Percentiles rank a stretch among this genome's conserved stretches.
phyloP scores from a whole-genome alignment of 2,797 vertebrate genomes.

The Odontamblyopus lacepedii region DNA sequence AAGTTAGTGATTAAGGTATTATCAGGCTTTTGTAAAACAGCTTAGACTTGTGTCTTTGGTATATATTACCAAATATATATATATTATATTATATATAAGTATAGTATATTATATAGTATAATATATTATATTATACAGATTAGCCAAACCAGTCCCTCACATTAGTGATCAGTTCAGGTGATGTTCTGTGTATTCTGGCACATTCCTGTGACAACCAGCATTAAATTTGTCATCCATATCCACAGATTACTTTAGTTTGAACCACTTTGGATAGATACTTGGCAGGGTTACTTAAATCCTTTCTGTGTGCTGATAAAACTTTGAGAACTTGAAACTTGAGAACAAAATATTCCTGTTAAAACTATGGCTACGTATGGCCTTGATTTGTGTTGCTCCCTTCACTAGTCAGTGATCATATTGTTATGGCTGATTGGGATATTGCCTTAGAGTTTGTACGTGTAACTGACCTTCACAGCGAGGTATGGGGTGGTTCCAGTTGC shows the following conservation, averaged over 20 bases:
- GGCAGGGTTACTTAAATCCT: no score
- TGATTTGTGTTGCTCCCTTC: neutral
- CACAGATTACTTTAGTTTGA: no score
- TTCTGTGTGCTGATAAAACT: no score
- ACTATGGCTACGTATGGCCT: neutral
- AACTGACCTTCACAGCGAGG: slow-evolving; percentile 93
- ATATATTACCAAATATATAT: no score
- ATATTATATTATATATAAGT: no score
- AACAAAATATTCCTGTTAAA: neutral
- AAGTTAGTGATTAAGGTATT: neutral
- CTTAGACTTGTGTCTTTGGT: neutral
- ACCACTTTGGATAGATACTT: no score
- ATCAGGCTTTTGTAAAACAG: neutral
- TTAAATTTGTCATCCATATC: neutral
- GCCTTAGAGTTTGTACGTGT: neutral
- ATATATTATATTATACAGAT: no score
- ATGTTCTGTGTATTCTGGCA: neutral
- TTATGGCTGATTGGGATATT: neutral
- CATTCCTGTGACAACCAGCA: neutral
- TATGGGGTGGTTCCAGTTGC: slow-evolving; percentile 96
- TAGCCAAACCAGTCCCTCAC: neutral
- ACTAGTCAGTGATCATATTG: slow-evolving; percentile 1
- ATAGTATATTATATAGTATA: no score
- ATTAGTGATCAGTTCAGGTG: neutral
- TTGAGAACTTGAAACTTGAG: neutral